A percentile compares a stretch with the other conserved stretches of the same genome.
These are phyloP conservation scores for Drosophila erecta DNA, from an alignment of 1,140 invertebrate genomes.

Conservation along the genomic window DNA sequence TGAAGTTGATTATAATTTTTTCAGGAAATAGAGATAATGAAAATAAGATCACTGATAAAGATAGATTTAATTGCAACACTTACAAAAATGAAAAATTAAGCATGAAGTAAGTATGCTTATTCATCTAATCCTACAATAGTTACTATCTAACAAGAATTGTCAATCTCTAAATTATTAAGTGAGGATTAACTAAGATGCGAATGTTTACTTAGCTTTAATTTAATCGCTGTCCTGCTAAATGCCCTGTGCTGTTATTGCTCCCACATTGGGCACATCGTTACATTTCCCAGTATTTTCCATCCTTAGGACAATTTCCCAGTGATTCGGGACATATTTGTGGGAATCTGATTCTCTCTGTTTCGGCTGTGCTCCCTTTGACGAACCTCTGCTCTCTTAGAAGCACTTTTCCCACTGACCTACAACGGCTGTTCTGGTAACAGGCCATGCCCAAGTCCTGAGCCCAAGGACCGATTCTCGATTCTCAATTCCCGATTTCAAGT, in stretches of 20 bases:
- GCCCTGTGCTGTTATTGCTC: too few relatives aligned
- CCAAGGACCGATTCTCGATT: slow-evolving; percentile 2
- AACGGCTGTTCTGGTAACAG: slow-evolving; percentile 55
- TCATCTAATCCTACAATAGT: background rate
- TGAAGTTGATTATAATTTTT: too few relatives aligned
- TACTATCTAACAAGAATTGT: too few relatives aligned
- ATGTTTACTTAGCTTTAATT: too few relatives aligned
- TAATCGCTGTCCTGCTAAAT: too few relatives aligned
- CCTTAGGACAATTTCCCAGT: slow-evolving; percentile 53
- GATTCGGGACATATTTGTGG: background rate
- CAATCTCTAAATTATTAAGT: too few relatives aligned
- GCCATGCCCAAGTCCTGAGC: slow-evolving; percentile 30
- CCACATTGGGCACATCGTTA: slow-evolving; percentile 1
- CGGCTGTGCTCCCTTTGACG: background rate
- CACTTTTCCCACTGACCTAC: slow-evolving; percentile 71
- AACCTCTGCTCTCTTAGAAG: background rate
- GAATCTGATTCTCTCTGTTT: slow-evolving; percentile 27
- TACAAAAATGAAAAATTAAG: too few relatives aligned
- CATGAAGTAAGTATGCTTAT: background rate
- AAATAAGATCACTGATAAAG: too few relatives aligned
- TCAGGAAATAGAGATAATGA: too few relatives aligned
- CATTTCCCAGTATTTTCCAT: slow-evolving; percentile 29
- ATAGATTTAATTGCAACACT: too few relatives aligned
- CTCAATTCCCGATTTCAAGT: slow-evolving; percentile 18
- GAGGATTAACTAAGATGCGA: too few relatives aligned